Conservation (phyloP, 2,113 vertebrate genomes). For the Notarius quadriscutis region DNA sequence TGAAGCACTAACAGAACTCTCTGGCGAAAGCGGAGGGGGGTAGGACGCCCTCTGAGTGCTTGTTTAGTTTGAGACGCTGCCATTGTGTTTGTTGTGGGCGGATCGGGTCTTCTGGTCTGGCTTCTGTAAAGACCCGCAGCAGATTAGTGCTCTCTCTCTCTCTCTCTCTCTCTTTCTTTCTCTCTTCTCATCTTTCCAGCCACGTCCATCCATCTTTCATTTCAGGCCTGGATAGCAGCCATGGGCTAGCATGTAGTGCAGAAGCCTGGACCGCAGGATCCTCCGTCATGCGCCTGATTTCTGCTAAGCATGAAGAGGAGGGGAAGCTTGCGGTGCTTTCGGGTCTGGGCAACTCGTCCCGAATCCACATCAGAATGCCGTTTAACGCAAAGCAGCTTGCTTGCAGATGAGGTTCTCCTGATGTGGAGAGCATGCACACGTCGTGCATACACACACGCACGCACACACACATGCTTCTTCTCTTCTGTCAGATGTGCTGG, state of each 20-base stretch:
- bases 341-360: conserved; percentile 65
- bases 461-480: conserved; percentile 43
- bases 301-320: conserved; percentile 58
- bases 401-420: conserved; percentile 71
- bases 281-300: conserved; percentile 52
- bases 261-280: conserved; percentile 45
- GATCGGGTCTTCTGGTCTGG: conserved; percentile 40
- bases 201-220: conserved; percentile 52
- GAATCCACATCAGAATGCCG: conserved; percentile 73
- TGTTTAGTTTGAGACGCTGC: conserved; percentile 54
- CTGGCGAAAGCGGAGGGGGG: conserved; percentile 1
- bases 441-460: conserved; percentile 54
- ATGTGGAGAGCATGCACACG: conserved; percentile 44
- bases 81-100: conserved; percentile 51
- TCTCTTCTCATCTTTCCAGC: conserved; percentile 35
- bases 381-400: conserved; percentile 77
- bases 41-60: conserved; percentile 1
- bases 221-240: conserved; percentile 41
- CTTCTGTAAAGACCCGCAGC: conserved; percentile 50
- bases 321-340: conserved; percentile 53
- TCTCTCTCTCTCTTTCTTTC: background rate
- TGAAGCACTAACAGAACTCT: conserved; percentile 38
- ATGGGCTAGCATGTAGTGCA: conserved; percentile 45
- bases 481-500: conserved; percentile 71
- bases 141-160: conserved; percentile 31